These are phyloP conservation scores for Hippotragus niger DNA, from an alignment of 2,113 vertebrate genomes.

Conservation along the genomic window DNA sequence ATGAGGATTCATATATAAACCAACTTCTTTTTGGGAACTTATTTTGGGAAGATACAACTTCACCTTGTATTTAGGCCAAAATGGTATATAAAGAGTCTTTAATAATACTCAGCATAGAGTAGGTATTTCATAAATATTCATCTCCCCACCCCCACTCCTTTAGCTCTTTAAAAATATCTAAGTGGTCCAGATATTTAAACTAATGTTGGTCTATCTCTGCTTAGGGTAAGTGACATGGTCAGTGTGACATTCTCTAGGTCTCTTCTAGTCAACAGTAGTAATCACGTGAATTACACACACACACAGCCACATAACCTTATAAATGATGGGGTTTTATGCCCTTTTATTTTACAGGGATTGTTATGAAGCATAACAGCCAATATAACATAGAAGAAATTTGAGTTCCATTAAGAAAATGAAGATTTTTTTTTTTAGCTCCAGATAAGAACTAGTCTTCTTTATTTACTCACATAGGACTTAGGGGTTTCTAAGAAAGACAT, in stretches of 20 bases:
- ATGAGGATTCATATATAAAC: constrained; percentile 12
- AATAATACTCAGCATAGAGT: neutral
- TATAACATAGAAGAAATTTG: constrained; percentile 18
- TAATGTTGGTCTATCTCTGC: neutral
- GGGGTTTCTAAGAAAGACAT: constrained; percentile 23
- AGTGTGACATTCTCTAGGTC: neutral
- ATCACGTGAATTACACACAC: neutral
- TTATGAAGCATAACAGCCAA: constrained; percentile 46
- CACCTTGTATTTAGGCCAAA: neutral
- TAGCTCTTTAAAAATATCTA: neutral
- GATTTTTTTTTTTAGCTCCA: neutral
- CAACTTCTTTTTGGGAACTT: constrained; percentile 18
- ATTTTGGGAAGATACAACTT: constrained; percentile 29
- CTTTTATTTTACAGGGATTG: constrained; percentile 61
- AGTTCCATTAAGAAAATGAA: constrained; percentile 35
- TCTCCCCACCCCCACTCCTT: neutral
- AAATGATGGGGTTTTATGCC: constrained; percentile 35
- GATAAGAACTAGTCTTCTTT: neutral
- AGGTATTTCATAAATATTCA: constrained; percentile 21
- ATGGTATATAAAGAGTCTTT: neutral
- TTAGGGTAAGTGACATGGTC: neutral
- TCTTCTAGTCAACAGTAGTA: neutral
- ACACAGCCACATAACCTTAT: constrained; percentile 38
- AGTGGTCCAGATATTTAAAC: neutral
- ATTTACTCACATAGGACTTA: neutral